phyloP scores from a whole-genome alignment of 2,888 invertebrate genomes.

The Microctonus hyperodae region DNA sequence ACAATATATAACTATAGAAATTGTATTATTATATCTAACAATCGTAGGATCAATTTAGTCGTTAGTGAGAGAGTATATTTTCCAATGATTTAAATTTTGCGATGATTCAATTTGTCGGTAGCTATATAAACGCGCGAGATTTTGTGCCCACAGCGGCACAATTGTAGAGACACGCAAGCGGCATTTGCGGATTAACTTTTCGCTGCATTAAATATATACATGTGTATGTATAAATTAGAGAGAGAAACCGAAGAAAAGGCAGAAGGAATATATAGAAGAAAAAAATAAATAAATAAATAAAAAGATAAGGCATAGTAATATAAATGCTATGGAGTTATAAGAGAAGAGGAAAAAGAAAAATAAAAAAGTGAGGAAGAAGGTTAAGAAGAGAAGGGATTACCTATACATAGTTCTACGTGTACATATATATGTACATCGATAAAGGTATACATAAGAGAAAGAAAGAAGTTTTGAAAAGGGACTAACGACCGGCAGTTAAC shows the following conservation, averaged over 20 bases:
- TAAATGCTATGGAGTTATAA: background rate
- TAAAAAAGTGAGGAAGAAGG: constrained; percentile 23
- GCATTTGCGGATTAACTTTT: constrained; percentile 52
- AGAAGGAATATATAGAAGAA: background rate
- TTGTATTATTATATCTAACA: constrained; percentile 34
- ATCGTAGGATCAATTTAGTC: constrained; percentile 37
- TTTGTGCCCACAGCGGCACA: constrained; percentile 45
- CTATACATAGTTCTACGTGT: too few relatives aligned
- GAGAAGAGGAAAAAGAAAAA: constrained; percentile 18
- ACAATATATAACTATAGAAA: background rate
- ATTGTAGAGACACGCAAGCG: constrained; percentile 48
- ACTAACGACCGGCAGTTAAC: constrained; percentile 65
- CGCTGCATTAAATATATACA: background rate
- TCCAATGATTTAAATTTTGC: constrained; percentile 44
- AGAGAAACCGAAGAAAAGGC: background rate
- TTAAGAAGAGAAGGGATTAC: constrained; percentile 8
- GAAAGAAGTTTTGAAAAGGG: constrained; percentile 64
- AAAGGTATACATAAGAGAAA: constrained; percentile 46
- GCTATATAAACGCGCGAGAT: constrained; percentile 33
- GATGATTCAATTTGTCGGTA: constrained; percentile 61
- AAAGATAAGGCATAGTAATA: too few relatives aligned
- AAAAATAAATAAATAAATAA: too few relatives aligned
- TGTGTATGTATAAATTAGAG: background rate
- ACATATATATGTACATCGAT: constrained; percentile 23
- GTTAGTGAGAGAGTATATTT: constrained; percentile 43